A percentile compares a stretch with the other conserved stretches of the same genome.
phyloP scores from a whole-genome alignment of 2,888 invertebrate genomes.

The Apantesis nais region DNA sequence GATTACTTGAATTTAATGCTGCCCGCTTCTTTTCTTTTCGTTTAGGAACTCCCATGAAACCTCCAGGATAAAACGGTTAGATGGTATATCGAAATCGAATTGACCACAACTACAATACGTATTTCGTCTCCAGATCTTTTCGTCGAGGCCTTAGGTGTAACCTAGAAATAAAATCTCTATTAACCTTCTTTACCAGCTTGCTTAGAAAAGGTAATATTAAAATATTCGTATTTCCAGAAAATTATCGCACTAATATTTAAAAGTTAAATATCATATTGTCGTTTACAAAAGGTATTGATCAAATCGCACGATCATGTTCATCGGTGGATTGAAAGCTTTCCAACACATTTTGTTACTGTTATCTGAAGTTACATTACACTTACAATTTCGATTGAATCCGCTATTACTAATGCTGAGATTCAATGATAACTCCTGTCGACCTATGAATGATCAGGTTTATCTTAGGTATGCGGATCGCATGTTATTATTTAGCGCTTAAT shows the following conservation, averaged over 20 bases:
- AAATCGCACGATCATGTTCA: not conserved
- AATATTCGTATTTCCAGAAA: not conserved
- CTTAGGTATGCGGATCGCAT: not conserved
- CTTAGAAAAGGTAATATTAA: not conserved
- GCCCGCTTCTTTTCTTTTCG: too few species aligned
- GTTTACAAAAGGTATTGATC: not conserved
- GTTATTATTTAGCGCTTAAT: not conserved
- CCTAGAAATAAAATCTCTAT: not conserved
- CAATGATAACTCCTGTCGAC: not conserved
- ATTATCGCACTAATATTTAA: not conserved
- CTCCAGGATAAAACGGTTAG: too few species aligned
- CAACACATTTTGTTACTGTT: not conserved
- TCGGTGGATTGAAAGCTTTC: not conserved
- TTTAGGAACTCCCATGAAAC: too few species aligned
- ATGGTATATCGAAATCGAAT: not conserved
- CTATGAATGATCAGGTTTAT: not conserved
- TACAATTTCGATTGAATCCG: not conserved
- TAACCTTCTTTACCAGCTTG: not conserved
- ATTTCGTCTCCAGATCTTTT: not conserved
- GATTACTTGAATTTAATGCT: too few species aligned
- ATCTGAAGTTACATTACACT: not conserved
- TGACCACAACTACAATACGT: not conserved
- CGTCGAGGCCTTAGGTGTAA: not conserved
- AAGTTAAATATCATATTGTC: not conserved
- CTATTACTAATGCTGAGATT: not conserved